phyloP scores from a whole-genome alignment of 2,113 vertebrate genomes.

The Melanostigma gelatinosum region DNA sequence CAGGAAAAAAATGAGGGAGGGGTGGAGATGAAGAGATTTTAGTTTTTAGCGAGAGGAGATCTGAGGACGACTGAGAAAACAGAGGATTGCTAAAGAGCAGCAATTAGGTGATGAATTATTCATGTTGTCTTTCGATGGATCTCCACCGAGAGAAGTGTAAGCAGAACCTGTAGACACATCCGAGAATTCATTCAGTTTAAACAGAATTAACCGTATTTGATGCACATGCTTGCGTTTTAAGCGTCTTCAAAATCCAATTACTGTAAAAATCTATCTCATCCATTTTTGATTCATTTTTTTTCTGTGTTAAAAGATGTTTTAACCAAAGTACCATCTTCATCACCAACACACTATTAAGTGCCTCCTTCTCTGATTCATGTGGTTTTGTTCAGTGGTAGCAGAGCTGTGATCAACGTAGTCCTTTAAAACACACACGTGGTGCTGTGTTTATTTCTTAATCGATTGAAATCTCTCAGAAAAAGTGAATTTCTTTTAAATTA shows the following conservation, averaged over 20 bases:
- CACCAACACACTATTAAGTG: slow-evolving; percentile 71
- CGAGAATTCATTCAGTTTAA: slow-evolving; percentile 46
- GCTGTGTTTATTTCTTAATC: slow-evolving; percentile 65
- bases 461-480: slow-evolving; percentile 23
- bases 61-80: slow-evolving; percentile 50
- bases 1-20: slow-evolving; percentile 27
- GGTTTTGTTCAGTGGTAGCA: slow-evolving; percentile 57
- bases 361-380: slow-evolving; percentile 66
- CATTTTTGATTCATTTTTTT: slow-evolving; percentile 28
- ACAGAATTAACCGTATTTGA: slow-evolving; percentile 47
- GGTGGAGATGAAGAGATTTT: slow-evolving; percentile 45
- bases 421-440: slow-evolving; percentile 61
- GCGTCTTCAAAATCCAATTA: slow-evolving; percentile 32
- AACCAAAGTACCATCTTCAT: slow-evolving; percentile 66
- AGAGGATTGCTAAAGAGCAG: slow-evolving; percentile 68
- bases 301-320: slow-evolving; percentile 41
- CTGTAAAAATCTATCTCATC: slow-evolving; percentile 12
- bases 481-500: background rate
- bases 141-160: slow-evolving; percentile 58
- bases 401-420: slow-evolving; percentile 55
- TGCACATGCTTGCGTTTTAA: slow-evolving; percentile 52
- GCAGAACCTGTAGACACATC: slow-evolving; percentile 41
- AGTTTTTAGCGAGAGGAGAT: slow-evolving; percentile 59
- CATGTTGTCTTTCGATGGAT: slow-evolving; percentile 62
- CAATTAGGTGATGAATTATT: slow-evolving; percentile 80